These are phyloP conservation scores for Chaitophorus viminalis DNA, from an alignment of 2,888 invertebrate genomes.

Conservation along the genomic window DNA sequence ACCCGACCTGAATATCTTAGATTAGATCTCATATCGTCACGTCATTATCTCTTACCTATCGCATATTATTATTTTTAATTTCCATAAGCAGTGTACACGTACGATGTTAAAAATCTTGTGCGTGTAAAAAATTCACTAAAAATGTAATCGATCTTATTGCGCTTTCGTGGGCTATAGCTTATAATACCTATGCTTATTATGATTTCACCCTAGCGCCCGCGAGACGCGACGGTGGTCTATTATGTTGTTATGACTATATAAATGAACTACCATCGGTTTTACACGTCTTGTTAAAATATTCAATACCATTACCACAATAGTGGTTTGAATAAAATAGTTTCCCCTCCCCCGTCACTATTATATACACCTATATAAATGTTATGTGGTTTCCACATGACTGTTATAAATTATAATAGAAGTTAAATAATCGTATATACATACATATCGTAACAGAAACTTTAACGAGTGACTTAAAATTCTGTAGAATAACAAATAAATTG, in stretches of 20 bases:
- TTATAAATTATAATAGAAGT: neutral
- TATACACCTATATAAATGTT: neutral
- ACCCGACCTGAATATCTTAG: too few relatives aligned
- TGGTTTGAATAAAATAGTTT: neutral
- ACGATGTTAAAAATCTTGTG: neutral
- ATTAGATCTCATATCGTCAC: too few relatives aligned
- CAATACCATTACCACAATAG: neutral
- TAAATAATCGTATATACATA: neutral
- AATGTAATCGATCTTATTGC: neutral
- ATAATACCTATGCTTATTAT: neutral
- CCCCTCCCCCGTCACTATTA: neutral
- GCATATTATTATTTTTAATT: neutral
- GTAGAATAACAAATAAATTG: neutral
- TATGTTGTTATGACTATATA: neutral
- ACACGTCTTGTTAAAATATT: neutral
- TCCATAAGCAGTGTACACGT: neutral
- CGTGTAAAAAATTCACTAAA: too few relatives aligned
- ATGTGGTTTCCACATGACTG: neutral
- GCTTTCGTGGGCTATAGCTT: neutral
- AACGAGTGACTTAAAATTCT: slow-evolving; percentile 3
- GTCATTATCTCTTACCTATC: too few relatives aligned
- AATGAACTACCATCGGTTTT: neutral
- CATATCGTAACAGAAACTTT: neutral
- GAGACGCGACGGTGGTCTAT: neutral
- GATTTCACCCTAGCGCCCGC: neutral